A percentile compares a stretch with the other conserved stretches of the same genome.
phyloP scores from a whole-genome alignment of 2,888 invertebrate species.

The Smittia sp. region DNA sequence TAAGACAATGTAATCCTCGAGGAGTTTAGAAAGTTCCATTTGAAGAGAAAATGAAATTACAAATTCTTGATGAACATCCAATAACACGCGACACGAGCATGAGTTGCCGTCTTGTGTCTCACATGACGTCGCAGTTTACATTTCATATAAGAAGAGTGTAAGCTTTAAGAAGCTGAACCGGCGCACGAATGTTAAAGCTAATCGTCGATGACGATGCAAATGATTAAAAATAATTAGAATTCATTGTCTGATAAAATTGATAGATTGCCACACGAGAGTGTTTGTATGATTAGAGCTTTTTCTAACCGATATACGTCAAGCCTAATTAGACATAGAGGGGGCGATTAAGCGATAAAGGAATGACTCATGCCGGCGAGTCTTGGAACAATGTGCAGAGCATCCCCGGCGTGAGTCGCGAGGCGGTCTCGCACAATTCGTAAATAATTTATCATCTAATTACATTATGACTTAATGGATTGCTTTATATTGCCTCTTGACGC shows the following conservation, averaged over 20 bases:
- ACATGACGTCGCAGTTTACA: too few species aligned
- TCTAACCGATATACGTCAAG: neutral
- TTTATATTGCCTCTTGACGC: neutral
- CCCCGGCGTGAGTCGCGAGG: neutral
- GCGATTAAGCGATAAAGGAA: neutral
- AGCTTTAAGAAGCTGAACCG: too few species aligned
- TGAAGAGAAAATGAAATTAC: too few species aligned
- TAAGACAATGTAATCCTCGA: too few species aligned
- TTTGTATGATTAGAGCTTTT: neutral
- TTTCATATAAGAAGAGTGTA: too few species aligned
- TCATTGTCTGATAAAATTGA: slow-evolving; percentile 19
- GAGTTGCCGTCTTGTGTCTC: too few species aligned
- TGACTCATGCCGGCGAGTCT: neutral
- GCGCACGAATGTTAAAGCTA: too few species aligned
- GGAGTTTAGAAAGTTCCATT: too few species aligned
- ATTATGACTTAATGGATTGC: slow-evolving; percentile 38
- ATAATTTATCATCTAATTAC: slow-evolving; percentile 36
- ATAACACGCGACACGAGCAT: too few species aligned
- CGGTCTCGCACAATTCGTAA: neutral
- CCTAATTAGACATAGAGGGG: neutral
- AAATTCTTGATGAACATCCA: too few species aligned
- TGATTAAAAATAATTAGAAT: slow-evolving; percentile 17
- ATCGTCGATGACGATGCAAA: neutral
- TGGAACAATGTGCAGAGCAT: neutral
- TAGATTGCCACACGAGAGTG: neutral